phyloP scores from a whole-genome alignment of 2,888 invertebrate species.

The Pterobdella sp. region DNA sequence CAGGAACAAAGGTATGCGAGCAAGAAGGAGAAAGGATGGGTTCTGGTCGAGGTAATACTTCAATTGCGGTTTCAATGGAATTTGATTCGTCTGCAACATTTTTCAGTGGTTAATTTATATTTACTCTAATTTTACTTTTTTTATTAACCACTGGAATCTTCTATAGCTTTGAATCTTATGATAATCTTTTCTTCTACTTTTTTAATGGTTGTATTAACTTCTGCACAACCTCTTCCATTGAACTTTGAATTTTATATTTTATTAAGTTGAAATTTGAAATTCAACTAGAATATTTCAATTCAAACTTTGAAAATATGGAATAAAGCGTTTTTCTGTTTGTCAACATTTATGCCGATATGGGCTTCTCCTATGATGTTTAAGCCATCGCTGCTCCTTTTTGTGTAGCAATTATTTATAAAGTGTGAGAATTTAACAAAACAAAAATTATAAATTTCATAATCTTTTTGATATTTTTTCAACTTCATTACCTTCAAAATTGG shows the following conservation, averaged over 20 bases:
- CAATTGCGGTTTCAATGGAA: not conserved
- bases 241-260: too few species aligned
- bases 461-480: too few species aligned
- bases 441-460: too few species aligned
- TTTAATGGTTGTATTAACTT: not conserved
- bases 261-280: too few species aligned
- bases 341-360: not conserved
- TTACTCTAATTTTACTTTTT: not conserved
- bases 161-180: not conserved
- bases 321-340: not conserved
- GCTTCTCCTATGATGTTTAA: not conserved
- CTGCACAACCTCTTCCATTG: not conserved
- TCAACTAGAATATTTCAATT: not conserved
- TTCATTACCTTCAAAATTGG: too few species aligned
- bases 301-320: not conserved
- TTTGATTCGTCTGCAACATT: not conserved
- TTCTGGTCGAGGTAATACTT: not conserved
- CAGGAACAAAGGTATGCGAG: not conserved
- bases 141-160: not conserved
- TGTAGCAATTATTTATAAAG: not conserved
- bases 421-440: not conserved
- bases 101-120: not conserved
- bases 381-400: not conserved
- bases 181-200: not conserved
- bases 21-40: not conserved